phyloP scores from a whole-genome alignment of 2,888 invertebrate species.

The Drosophila percnosoma region DNA sequence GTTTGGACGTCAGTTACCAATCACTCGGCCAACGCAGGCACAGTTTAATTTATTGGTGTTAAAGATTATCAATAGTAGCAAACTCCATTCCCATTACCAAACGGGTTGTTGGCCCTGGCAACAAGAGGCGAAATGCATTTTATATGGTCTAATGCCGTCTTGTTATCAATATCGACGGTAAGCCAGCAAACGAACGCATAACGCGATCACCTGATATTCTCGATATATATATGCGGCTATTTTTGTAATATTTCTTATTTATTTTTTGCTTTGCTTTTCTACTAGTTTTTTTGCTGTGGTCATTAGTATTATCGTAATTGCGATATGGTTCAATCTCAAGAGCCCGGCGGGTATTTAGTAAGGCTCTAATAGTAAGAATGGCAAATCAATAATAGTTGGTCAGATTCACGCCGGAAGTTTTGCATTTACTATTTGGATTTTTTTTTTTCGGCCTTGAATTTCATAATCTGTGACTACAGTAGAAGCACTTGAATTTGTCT shows the following conservation, averaged over 20 bases:
- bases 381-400: slow-evolving; percentile 8
- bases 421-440: slow-evolving; percentile 12
- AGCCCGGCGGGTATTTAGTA: slow-evolving; percentile 11
- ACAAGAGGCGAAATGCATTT: slow-evolving; percentile 21
- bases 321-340: slow-evolving; percentile 1
- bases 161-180: slow-evolving; percentile 11
- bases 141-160: slow-evolving; percentile 19
- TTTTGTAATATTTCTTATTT: not conserved
- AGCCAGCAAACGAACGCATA: slow-evolving; percentile 6
- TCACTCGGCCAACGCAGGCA: not conserved
- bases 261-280: not conserved
- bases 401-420: slow-evolving; percentile 9
- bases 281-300: not conserved
- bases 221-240: not conserved
- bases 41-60: not conserved
- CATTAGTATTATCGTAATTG: slow-evolving; percentile 9
- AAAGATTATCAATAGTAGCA: not conserved
- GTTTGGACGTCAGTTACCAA: not conserved
- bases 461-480: slow-evolving; percentile 17
- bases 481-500: slow-evolving; percentile 9
- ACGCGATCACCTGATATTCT: slow-evolving; percentile 32
- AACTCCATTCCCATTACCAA: not conserved
- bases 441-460: slow-evolving; percentile 21
- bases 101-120: slow-evolving; percentile 15
- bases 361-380: not conserved